Percentiles rank a stretch among this genome's conserved stretches.
phyloP scores from a whole-genome alignment of 2,888 invertebrate species.

The Brachylomia viminalis region DNA sequence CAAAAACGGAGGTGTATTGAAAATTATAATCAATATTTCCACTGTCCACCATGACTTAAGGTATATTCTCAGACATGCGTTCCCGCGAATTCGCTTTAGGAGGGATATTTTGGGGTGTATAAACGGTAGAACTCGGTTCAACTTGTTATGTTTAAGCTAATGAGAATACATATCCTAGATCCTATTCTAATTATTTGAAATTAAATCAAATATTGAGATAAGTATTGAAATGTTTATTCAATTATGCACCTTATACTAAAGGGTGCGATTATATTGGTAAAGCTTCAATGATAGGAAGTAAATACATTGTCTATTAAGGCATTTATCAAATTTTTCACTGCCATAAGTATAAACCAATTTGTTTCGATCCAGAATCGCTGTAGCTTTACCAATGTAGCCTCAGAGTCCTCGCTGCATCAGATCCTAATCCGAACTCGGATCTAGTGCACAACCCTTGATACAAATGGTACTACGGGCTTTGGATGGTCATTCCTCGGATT shows the following conservation, averaged over 20 bases:
- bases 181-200: neutral
- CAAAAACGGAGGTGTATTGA: no score
- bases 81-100: neutral
- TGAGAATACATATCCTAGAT: neutral
- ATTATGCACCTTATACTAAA: neutral
- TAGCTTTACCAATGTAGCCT: neutral
- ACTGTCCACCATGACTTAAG: neutral
- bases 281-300: neutral
- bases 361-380: neutral
- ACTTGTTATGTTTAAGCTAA: neutral
- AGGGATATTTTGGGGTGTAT: neutral
- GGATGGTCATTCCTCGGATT: neutral
- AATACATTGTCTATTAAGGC: neutral
- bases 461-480: neutral
- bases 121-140: neutral
- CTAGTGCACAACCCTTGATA: neutral
- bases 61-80: neutral
- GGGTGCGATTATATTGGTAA: neutral
- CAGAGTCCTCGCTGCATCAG: no score
- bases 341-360: neutral
- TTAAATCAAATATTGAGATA: neutral
- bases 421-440: neutral
- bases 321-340: conserved; percentile 36
- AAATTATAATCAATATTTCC: neutral
- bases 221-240: conserved; percentile 5